Conservation (phyloP, 2,797 vertebrate genomes). For the Smutsia temminckii region DNA sequence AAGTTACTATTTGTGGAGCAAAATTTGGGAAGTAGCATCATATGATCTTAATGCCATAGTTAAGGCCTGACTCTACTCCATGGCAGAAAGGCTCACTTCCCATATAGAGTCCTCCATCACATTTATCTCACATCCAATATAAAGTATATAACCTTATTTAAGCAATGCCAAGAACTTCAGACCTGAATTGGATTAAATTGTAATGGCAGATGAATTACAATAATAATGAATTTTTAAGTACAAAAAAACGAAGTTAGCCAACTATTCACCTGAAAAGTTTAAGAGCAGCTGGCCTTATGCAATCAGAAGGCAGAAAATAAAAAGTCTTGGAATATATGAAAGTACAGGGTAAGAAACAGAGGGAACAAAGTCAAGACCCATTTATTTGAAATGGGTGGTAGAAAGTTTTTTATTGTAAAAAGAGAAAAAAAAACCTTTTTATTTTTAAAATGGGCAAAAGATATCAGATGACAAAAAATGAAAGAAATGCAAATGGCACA, state of each 20-base stretch:
- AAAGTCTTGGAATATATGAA: not conserved
- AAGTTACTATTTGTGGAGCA: not conserved
- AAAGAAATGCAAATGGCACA: not conserved
- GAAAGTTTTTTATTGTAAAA: not conserved
- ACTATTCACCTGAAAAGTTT: not conserved
- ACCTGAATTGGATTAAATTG: not conserved
- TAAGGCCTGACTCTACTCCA: accelerated
- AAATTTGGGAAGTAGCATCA: not conserved
- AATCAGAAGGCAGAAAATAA: not conserved
- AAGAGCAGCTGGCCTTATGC: not conserved
- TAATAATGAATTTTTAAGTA: not conserved
- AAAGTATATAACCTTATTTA: not conserved
- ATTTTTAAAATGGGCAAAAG: not conserved
- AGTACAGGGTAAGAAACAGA: not conserved
- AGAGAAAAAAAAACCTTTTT: not conserved
- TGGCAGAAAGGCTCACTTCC: accelerated
- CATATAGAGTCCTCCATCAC: not conserved
- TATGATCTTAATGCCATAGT: accelerated
- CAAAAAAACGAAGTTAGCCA: not conserved
- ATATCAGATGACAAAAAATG: not conserved
- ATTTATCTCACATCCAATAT: too few species aligned
- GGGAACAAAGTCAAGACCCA: not conserved
- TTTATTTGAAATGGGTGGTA: not conserved
- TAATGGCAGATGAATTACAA: not conserved
- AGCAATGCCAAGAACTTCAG: not conserved